phyloP scores from a whole-genome alignment of 2,113 vertebrate genomes.

The Pseudonaja textilis region DNA sequence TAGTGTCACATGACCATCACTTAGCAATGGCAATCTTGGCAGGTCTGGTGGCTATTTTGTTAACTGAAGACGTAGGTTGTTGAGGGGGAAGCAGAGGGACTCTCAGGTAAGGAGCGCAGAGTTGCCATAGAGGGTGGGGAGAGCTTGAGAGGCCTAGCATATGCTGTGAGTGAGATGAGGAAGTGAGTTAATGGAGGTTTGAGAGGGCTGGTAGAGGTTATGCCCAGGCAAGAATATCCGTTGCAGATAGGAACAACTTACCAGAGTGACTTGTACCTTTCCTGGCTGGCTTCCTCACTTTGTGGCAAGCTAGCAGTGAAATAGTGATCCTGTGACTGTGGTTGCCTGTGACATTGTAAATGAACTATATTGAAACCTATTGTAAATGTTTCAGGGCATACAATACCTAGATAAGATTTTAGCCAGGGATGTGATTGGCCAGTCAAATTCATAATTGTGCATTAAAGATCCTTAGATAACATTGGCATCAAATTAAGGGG shows the following conservation, averaged over 20 bases:
- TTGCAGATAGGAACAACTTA: neutral
- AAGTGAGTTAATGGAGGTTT: neutral
- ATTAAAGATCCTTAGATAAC: neutral
- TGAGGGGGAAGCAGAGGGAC: neutral
- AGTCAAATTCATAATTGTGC: neutral
- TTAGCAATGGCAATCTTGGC: neutral
- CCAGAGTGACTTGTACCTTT: neutral
- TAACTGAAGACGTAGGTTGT: neutral
- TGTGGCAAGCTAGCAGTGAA: neutral
- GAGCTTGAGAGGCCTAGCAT: neutral
- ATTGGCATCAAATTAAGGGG: neutral
- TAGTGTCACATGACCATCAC: neutral
- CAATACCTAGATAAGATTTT: neutral
- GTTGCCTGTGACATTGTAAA: neutral
- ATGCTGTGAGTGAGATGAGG: neutral
- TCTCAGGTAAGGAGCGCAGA: neutral
- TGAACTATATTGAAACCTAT: neutral
- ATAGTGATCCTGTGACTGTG: neutral
- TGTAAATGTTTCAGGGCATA: neutral
- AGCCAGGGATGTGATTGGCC: neutral
- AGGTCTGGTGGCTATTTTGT: neutral
- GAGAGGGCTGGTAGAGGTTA: neutral
- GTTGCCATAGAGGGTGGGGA: neutral
- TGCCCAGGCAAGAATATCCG: neutral
- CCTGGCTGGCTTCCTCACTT: neutral